Evolutionary conservation across 1,140 invertebrate genomes (phyloP).

Genomic region (Carposina sasakii): DNA sequence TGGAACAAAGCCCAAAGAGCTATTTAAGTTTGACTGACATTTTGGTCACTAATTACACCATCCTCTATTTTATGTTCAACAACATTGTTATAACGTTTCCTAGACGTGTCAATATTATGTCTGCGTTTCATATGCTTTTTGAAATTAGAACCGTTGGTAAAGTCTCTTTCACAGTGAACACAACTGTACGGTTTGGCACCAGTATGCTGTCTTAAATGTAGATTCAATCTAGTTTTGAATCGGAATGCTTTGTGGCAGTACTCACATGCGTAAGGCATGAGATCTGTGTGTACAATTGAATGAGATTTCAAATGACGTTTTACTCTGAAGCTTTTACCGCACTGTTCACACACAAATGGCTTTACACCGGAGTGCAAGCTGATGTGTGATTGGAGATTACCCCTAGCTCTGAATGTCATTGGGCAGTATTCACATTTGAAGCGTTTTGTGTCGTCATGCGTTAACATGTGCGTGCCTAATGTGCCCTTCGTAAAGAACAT

Average conservation of each 20-base stretch:
- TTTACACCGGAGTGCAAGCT: conserved; percentile 81
- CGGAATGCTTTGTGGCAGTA: conserved; percentile 82
- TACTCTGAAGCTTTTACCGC: conserved; percentile 81
- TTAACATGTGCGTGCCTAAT: conserved; percentile 50
- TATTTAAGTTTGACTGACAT: no score
- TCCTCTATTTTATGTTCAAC: conserved; percentile 7
- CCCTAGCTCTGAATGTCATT: conserved; percentile 48
- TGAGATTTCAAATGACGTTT: conserved; percentile 62
- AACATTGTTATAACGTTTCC: conserved; percentile 34
- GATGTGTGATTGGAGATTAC: conserved; percentile 72
- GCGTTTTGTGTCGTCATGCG: conserved; percentile 52
- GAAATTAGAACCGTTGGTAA: conserved; percentile 84
- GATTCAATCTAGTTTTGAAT: conserved; percentile 79
- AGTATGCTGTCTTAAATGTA: conserved; percentile 79
- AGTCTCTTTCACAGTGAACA: conserved; percentile 78
- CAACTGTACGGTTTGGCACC: conserved; percentile 77
- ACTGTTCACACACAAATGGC: conserved; percentile 84
- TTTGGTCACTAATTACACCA: background rate
- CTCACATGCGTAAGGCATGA: conserved; percentile 86
- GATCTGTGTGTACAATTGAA: conserved; percentile 84
- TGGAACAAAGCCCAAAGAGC: no score
- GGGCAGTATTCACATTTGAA: conserved; percentile 58
- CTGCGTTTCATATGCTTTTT: conserved; percentile 85
- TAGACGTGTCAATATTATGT: conserved; percentile 74
- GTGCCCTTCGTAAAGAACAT: conserved; percentile 67